Conservation (phyloP, 2,113 vertebrate genomes). For the Euleptes europaea region DNA sequence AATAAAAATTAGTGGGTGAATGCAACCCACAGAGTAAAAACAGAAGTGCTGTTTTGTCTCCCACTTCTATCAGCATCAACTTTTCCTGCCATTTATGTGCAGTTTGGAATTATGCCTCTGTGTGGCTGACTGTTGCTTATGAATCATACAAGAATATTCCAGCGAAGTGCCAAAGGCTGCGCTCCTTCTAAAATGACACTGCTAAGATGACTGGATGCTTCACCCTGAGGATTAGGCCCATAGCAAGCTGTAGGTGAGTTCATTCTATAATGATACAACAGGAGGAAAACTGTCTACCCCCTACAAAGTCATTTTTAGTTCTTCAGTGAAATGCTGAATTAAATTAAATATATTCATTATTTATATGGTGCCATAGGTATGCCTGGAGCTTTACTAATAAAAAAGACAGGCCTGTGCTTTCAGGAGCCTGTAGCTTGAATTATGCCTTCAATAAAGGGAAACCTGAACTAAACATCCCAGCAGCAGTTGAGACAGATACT, state of each 20-base stretch:
- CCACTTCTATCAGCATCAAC: background rate
- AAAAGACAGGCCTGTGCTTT: background rate
- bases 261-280: background rate
- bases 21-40: background rate
- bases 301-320: background rate
- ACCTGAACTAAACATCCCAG: background rate
- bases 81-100: background rate
- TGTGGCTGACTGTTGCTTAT: background rate
- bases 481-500: background rate
- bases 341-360: conserved; percentile 24
- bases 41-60: background rate
- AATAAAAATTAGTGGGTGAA: background rate
- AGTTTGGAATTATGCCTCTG: background rate
- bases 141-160: background rate
- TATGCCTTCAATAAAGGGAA: conserved; percentile 24
- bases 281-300: background rate
- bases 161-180: background rate
- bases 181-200: background rate
- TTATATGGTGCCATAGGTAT: conserved; percentile 23
- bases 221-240: background rate
- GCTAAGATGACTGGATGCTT: conserved; percentile 15
- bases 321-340: conserved; percentile 9
- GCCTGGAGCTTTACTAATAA: background rate
- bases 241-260: background rate
- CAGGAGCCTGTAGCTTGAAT: background rate